Evolutionary conservation across 2,888 invertebrate species (phyloP).

Genomic region (Megalurothrips usitatus): DNA sequence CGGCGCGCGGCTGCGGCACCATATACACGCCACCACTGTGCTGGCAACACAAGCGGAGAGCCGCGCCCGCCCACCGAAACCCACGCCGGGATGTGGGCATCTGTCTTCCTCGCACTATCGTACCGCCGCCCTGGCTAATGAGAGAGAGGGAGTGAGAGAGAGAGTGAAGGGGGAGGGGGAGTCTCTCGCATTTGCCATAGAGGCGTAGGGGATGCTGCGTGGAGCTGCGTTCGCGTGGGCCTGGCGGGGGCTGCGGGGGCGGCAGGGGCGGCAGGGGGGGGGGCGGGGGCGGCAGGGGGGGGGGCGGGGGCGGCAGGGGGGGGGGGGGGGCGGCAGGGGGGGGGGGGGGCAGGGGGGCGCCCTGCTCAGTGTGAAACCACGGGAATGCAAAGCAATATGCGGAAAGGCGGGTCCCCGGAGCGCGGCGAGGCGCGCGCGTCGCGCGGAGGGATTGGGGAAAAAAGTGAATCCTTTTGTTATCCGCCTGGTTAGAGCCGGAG

Average conservation of each 20-base stretch:
- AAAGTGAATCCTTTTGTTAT: not conserved
- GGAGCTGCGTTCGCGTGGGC: no score
- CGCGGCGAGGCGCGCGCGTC: not conserved
- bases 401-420: not conserved
- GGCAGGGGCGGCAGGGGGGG: not conserved
- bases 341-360: not conserved
- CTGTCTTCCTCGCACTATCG: no score
- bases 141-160: constrained; percentile 33
- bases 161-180: constrained; percentile 28
- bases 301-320: not conserved
- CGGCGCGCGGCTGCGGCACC: no score
- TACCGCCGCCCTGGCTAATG: not conserved
- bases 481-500: constrained; percentile 1
- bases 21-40: no score
- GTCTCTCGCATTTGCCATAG: not conserved
- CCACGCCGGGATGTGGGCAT: not conserved
- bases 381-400: not conserved
- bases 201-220: no score
- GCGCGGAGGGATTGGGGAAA: not conserved
- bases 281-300: not conserved
- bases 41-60: no score
- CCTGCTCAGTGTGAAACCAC: not conserved
- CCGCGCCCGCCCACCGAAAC: not conserved
- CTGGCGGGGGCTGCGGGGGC: no score
- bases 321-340: not conserved